Conservation (phyloP, 2,888 invertebrate species). For the Tetranychus truncatus region DNA sequence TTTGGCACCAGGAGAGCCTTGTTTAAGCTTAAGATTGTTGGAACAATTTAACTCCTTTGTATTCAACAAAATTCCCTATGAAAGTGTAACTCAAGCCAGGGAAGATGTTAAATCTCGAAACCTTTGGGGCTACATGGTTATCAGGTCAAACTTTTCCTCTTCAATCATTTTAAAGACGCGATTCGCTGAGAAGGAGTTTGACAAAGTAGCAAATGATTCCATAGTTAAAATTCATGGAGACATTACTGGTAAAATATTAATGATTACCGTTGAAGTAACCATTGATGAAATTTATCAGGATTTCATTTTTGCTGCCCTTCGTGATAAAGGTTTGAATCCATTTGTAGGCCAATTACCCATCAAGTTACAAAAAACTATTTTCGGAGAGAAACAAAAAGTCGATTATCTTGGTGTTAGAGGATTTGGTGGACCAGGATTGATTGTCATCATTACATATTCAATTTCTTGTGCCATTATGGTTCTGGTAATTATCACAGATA, state of each 20-base stretch:
- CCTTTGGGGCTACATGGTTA: conserved; percentile 8
- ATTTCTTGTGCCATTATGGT: conserved; percentile 12
- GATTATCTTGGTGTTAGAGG: conserved; percentile 12
- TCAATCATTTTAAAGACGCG: neutral
- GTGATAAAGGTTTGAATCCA: neutral
- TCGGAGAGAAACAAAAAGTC: conserved; percentile 12
- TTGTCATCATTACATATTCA: conserved; percentile 12
- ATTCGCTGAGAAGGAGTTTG: neutral
- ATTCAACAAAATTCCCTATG: conserved; percentile 7
- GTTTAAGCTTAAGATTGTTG: neutral
- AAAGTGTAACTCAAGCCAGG: neutral
- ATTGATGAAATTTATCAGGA: conserved; percentile 4
- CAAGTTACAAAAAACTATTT: conserved; percentile 23
- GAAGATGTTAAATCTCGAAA: neutral
- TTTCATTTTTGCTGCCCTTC: neutral
- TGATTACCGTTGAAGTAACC: conserved; percentile 10
- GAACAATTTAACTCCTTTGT: neutral
- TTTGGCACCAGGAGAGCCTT: neutral
- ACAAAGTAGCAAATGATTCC: neutral
- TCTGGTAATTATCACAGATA: conserved; percentile 5
- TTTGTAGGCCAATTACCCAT: conserved; percentile 38
- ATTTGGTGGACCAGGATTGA: conserved; percentile 11
- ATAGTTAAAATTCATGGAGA: conserved; percentile 9
- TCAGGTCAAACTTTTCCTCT: neutral
- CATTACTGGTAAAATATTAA: conserved; percentile 4